Conservation (phyloP, 2,888 invertebrate species). For the Protonemura montana region DNA sequence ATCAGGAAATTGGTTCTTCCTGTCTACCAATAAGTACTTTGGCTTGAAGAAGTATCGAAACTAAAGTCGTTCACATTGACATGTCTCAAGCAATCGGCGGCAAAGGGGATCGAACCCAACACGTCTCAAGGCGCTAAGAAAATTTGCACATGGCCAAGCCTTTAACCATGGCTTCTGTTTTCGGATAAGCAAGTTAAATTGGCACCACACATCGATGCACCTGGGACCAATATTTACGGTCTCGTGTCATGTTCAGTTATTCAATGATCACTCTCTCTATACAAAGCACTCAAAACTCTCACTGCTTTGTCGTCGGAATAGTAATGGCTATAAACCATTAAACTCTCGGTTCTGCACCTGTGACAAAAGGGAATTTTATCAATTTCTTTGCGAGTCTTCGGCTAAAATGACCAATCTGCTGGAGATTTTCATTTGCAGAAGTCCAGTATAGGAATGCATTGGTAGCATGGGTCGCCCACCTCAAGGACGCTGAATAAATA, state of each 20-base stretch:
- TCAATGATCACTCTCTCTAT: not conserved
- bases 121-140: too few relatives aligned
- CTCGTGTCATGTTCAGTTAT: not conserved
- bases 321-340: not conserved
- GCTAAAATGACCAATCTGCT: not conserved
- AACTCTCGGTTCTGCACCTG: not conserved
- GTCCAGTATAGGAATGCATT: not conserved
- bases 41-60: too few relatives aligned
- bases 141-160: too few relatives aligned
- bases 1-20: too few relatives aligned
- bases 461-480: not conserved
- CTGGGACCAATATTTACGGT: not conserved
- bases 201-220: slow-evolving; percentile 5
- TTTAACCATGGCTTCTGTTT: not conserved
- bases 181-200: not conserved
- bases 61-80: too few relatives aligned
- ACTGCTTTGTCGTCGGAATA: not conserved
- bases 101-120: too few relatives aligned
- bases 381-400: not conserved
- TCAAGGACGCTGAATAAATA: not conserved
- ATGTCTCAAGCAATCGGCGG: too few relatives aligned
- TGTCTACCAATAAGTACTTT: too few relatives aligned
- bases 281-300: slow-evolving; percentile 7
- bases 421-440: not conserved
- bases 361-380: not conserved